Conservation (phyloP, 1,140 invertebrate species). For the Paracyclopina nana region DNA sequence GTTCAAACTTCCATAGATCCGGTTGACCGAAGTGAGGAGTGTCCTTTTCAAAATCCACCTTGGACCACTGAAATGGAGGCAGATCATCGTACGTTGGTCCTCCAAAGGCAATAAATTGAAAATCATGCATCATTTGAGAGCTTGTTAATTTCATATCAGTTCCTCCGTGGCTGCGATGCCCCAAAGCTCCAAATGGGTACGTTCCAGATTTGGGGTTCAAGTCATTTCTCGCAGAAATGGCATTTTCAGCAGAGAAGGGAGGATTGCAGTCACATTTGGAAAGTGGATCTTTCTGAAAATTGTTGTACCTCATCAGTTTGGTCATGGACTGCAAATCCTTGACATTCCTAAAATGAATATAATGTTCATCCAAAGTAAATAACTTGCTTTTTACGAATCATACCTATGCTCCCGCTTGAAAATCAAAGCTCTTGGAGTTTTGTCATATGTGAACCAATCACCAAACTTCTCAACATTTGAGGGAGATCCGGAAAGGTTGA, state of each 20-base stretch:
- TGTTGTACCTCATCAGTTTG: slow-evolving; percentile 47
- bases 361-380: too few species aligned
- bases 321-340: slow-evolving; percentile 35
- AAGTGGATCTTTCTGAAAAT: slow-evolving; percentile 45
- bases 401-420: slow-evolving; percentile 36
- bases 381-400: too few species aligned
- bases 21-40: slow-evolving; percentile 50
- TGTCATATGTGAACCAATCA: slow-evolving; percentile 46
- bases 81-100: slow-evolving; percentile 37
- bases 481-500: slow-evolving; percentile 34
- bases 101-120: slow-evolving; percentile 34
- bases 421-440: slow-evolving; percentile 41
- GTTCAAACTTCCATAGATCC: slow-evolving; percentile 46
- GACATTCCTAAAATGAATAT: too few species aligned
- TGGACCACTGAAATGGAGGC: slow-evolving; percentile 51
- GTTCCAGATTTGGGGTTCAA: slow-evolving; percentile 39
- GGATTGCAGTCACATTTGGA: slow-evolving; percentile 45
- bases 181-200: slow-evolving; percentile 34
- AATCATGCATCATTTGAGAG: slow-evolving; percentile 25
- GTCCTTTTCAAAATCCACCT: slow-evolving; percentile 35
- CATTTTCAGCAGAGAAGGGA: slow-evolving; percentile 47
- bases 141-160: slow-evolving; percentile 38
- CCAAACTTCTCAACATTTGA: slow-evolving; percentile 39
- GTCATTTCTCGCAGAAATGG: slow-evolving; percentile 45
- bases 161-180: slow-evolving; percentile 35